Base-by-base conservation (phyloP, 2,797 vertebrate species). In the Huso huso region DNA sequence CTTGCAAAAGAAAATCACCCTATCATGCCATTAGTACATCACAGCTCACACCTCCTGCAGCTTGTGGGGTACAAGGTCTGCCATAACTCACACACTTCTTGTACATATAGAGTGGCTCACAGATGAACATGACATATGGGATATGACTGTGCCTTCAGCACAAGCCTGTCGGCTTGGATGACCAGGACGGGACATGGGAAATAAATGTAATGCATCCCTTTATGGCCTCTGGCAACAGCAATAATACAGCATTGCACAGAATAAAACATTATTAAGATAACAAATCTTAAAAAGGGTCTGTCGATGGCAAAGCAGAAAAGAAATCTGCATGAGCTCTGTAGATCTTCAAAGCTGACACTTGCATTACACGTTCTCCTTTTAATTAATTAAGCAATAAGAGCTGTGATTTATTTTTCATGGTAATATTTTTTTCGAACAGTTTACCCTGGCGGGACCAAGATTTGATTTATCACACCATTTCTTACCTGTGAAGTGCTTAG, bases 141-240 rank as follows among this genome's bases (percentile, higher is more conserved):
- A 62, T 37, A 62, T 62, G 61, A 62, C 61, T 62, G 48, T 62
- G 61, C 61, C 18, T 62, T 48, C 18, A 62, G 61, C 61, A 62
- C 18, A 62, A 48, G 61, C 4, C 13, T 10, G 18, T 62, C 10
- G 10, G 61, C 18, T 62, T 62, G 61, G 37, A 23, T 62, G 61
- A 62, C 61, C 8, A 48, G n/a, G 48, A 62, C 10, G 4, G 61
- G 7, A 62, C 12, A 62, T 10, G 15, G 48, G 61, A 62, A 62
- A 5, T 62, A 6, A 37, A 62, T 62, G 61, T 23, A 62, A 62
- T 62, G 11, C 61, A 62, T 9, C 6, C 15, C 4, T 62, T 62
- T 10, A 9, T n/a, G 23, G 10, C 61, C 61, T 7, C 10, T 7
- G 61, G 61, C 10, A n/a, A 61, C 59, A 15, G 55, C 12, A 15